phyloP scores from a whole-genome alignment of 1,140 invertebrate genomes.

The Lethocerus indicus region DNA sequence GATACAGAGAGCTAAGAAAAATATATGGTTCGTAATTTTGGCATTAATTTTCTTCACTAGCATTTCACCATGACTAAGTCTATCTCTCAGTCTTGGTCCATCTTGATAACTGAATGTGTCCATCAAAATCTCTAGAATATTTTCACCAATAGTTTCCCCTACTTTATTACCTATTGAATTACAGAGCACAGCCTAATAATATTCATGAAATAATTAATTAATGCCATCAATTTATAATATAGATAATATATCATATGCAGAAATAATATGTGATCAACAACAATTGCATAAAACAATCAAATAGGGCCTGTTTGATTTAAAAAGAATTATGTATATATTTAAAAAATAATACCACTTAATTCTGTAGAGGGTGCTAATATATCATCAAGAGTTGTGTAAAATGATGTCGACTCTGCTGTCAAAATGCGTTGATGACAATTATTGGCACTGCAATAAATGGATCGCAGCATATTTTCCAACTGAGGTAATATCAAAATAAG shows the following conservation, averaged over 20 bases:
- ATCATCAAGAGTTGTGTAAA: constrained; percentile 1
- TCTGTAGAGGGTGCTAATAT: not conserved
- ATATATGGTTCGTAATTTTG: too few species aligned
- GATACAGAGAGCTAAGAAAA: too few species aligned
- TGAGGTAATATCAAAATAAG: not conserved
- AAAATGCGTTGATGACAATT: not conserved
- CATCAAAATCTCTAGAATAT: not conserved
- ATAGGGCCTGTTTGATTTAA: not conserved
- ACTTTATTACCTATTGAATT: constrained; percentile 1
- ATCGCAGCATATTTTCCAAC: not conserved
- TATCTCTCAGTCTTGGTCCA: not conserved
- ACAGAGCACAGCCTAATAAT: too few species aligned
- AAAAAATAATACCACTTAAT: not conserved
- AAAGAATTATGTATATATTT: not conserved
- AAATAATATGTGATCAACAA: too few species aligned
- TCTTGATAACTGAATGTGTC: constrained; percentile 1
- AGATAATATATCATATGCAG: too few species aligned
- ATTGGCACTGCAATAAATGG: not conserved
- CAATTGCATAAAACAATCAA: not conserved
- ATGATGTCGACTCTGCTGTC: not conserved
- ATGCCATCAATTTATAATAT: too few species aligned
- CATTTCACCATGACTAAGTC: constrained; percentile 3
- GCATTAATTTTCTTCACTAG: too few species aligned
- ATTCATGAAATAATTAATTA: constrained; percentile 2
- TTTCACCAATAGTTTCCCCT: not conserved